Conservation (phyloP, 2,888 invertebrate genomes). For the Phoenoteleia sp. region DNA sequence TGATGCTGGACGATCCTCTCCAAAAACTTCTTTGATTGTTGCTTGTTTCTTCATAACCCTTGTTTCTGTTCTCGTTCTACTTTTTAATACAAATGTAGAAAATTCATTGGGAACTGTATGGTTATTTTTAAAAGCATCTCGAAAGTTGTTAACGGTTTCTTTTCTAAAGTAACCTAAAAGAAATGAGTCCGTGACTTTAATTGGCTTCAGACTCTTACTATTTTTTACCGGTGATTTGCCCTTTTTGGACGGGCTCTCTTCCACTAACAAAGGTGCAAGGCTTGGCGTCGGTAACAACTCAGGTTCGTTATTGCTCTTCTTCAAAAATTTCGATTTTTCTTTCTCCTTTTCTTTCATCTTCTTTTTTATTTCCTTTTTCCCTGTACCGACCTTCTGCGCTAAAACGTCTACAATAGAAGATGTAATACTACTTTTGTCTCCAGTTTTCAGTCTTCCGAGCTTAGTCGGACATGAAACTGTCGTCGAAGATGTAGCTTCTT, state of each 20-base stretch:
- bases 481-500: conserved; percentile 90
- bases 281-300: conserved; percentile 91
- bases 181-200: conserved; percentile 87
- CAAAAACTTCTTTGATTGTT: conserved; percentile 94
- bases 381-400: conserved; percentile 89
- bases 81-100: conserved; percentile 91
- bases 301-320: conserved; percentile 88
- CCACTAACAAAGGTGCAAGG: conserved; percentile 83
- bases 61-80: conserved; percentile 92
- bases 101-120: conserved; percentile 89
- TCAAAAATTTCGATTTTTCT: conserved; percentile 87
- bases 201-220: conserved; percentile 78
- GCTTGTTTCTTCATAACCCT: conserved; percentile 91
- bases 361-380: conserved; percentile 86
- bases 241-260: conserved; percentile 75
- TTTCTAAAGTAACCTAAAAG: conserved; percentile 90
- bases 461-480: conserved; percentile 89
- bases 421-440: conserved; percentile 78
- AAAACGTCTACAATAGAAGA: conserved; percentile 90
- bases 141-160: conserved; percentile 90
- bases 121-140: conserved; percentile 90
- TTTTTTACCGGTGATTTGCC: conserved; percentile 81
- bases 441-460: conserved; percentile 85
- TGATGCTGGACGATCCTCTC: conserved; percentile 93
- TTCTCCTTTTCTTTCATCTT: conserved; percentile 87